phyloP scores from a whole-genome alignment of 2,113 vertebrate species.

The Boleophthalmus pectinirostris region DNA sequence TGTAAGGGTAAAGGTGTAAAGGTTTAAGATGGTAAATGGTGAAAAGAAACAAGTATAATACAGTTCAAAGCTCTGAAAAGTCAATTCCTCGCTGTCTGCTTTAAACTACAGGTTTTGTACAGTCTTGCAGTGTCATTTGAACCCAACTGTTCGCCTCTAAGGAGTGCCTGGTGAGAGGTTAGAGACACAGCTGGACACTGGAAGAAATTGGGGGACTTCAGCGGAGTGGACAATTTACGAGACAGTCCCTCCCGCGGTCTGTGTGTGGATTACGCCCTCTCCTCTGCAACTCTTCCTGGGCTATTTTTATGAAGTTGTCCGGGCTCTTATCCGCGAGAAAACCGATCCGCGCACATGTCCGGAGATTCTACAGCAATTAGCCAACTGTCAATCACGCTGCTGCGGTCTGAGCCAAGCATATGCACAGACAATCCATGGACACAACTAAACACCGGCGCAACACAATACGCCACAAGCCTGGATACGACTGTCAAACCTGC shows the following conservation, averaged over 20 bases:
- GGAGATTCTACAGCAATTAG: constrained; percentile 58
- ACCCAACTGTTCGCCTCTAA: neutral
- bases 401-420: neutral
- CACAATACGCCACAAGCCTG: neutral
- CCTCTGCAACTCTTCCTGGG: constrained; percentile 60
- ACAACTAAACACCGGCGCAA: neutral
- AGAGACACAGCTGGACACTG: constrained; percentile 5
- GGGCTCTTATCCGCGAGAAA: constrained; percentile 61
- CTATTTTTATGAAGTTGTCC: constrained; percentile 76
- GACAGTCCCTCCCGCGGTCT: constrained; percentile 44
- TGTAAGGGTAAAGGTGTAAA: too few relatives aligned
- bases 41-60: too few relatives aligned
- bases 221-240: neutral
- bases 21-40: too few relatives aligned
- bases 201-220: constrained; percentile 28
- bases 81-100: too few relatives aligned
- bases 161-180: neutral
- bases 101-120: too few relatives aligned
- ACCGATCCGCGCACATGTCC: constrained; percentile 64
- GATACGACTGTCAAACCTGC: constrained; percentile 2
- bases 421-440: neutral
- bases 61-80: too few relatives aligned
- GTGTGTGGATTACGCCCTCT: constrained; percentile 61
- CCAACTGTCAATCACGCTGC: constrained; percentile 33
- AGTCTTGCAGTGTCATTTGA: too few relatives aligned